Base-by-base conservation (phyloP, 2,797 vertebrate genomes). In the Delichon dasypus region DNA sequence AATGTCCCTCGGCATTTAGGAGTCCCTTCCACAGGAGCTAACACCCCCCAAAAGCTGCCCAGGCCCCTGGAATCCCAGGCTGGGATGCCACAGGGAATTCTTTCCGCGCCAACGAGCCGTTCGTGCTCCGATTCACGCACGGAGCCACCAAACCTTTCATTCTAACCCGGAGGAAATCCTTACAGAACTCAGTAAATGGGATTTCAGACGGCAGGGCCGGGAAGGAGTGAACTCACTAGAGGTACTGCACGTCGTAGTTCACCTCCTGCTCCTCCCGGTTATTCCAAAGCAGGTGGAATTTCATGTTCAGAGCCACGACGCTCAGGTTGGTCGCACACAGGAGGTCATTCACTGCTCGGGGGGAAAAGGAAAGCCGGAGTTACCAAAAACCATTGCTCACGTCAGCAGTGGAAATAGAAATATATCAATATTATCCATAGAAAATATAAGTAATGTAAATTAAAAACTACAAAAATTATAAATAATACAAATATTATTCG, bases 171-270 rank as follows among this genome's bases (percentile, higher is more conserved):
- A 38, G 27, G 34, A 55, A 85, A 16, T 7, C 4, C 3, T 53
- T 64, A 45, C 22, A 75, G 84, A 34, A 16, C 3, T 40, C 13
- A 77, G 38, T 0, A 5, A 15, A 48, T 30, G 11, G 8, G 14
- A n/a, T 60, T 87, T 20, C 4, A n/a, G 36, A 14, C 0, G 6
- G 40, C 20, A 82, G 57, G 61, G 60, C 18, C 1, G 16, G 78
- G 40, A 38, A 32, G 21, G 11, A 20, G 23, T 83, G 76, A 32
- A 97, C 98, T 97, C 90, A 98, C 98, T 1, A 1, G 34, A 97
- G 77, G 87, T 92, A 96, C 80, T 98, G 97, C 17, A 97, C 98
- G 11, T 48, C 86, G 83, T 98, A 98, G 72, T 10, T 97, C 36
- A 92, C 48, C 9, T 68, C 84, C 45, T 78, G 70, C 3, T 76